phyloP scores from a whole-genome alignment of 2,888 invertebrate species.

The Sinohyriopsis cumingii region DNA sequence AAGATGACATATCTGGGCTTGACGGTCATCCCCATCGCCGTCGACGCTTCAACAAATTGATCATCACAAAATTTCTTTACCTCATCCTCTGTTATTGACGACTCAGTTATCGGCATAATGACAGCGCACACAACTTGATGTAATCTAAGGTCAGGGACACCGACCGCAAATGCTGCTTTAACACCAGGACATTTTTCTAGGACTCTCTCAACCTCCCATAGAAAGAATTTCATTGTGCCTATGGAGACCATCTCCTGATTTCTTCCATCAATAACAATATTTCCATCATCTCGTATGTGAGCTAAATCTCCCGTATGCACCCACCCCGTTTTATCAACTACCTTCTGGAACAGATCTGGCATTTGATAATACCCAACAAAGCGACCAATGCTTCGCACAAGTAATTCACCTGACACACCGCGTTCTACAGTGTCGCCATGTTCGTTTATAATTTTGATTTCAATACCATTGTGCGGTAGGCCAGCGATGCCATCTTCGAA shows the following conservation, averaged over 20 bases:
- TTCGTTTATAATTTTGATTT: conserved; percentile 25
- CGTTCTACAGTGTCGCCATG: conserved; percentile 12
- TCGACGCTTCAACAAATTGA: conserved; percentile 12
- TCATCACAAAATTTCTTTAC: conserved; percentile 26
- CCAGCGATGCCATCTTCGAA: conserved; percentile 34
- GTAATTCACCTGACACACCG: conserved; percentile 24
- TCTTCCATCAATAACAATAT: conserved; percentile 24
- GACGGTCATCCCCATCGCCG: conserved; percentile 11
- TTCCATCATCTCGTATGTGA: conserved; percentile 20
- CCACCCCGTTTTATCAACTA: conserved; percentile 20
- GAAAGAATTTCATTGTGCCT: conserved; percentile 22
- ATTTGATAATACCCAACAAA: conserved; percentile 15
- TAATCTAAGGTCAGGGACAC: conserved; percentile 31
- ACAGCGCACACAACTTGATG: conserved; percentile 30
- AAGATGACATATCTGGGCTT: conserved; percentile 25
- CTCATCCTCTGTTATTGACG: conserved; percentile 5
- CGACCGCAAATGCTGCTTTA: conserved; percentile 20
- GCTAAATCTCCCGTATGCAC: conserved; percentile 32
- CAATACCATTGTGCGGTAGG: conserved; percentile 19
- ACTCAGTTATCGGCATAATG: conserved; percentile 17
- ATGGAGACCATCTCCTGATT: conserved; percentile 25
- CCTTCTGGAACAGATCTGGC: conserved; percentile 7
- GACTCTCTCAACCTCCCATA: conserved; percentile 22
- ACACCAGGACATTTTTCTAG: conserved; percentile 20
- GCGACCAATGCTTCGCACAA: conserved; percentile 19